Evolutionary conservation across 2,888 invertebrate genomes (phyloP), one percentile per base, ranked within the genome.

Genomic region (Drosophila paramelanica): DNA sequence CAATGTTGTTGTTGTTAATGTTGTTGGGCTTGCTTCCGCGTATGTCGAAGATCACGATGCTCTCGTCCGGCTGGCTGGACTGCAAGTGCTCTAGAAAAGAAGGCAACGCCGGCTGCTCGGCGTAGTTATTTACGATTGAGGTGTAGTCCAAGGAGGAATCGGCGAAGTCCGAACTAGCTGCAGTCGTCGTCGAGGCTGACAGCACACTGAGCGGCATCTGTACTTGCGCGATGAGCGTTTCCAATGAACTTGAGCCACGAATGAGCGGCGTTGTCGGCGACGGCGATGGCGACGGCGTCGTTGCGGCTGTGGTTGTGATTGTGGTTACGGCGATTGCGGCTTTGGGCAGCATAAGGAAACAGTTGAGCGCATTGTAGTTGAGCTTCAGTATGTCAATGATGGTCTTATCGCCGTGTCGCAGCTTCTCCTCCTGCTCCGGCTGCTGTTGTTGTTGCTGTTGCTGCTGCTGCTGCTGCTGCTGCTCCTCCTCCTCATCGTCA

Each of bases 21-120:
- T 17, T n/a, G 31, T n/a, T 52, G 39, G 50, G 55, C 46, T 61
- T 55, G 61, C 83, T 83, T 49, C 87, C 86, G 47, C 90, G 87
- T 64, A 91, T 90, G 66, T 91, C 91, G 56, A 91, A 91, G 39
- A 91, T 79, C 39, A 91, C 86, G 62, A 91, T 85, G 58, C 88
- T 90, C 57, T 91, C 77, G 74, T 84, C 65, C 14, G 73, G 72
- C 31, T 79, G 71, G 10, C 25, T 76, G 42, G 75, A 47, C 10
- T 82, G 82, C 38, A 91, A 47, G 23, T 84, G 79, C 13, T 83
- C 64, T 39, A 91, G 73, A 66, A 90, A 90, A 0, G 89, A 81
- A 8, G 81, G 71, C 25, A 67, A 33, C 31, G 53, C 50, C 1
- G 77, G 46, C 14, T 83, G 59, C n/a, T 42, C 38, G 10, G 61